Evolutionary conservation across 2,797 vertebrate genomes (phyloP), one percentile per base, ranked within the genome.

Genomic region (Crocodylus rhombifer): DNA sequence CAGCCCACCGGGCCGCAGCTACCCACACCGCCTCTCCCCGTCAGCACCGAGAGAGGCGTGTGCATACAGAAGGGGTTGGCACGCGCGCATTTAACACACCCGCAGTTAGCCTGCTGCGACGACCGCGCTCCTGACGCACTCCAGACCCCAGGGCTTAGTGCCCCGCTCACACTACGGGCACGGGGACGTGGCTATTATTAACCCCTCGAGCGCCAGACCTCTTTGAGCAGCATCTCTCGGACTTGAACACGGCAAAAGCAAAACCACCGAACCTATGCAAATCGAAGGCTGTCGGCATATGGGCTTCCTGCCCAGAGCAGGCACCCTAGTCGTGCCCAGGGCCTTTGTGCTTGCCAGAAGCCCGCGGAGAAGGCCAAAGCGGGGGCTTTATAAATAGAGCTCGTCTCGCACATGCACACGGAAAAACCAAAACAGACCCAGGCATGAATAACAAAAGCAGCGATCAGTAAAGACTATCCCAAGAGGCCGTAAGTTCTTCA

Each of bases 401-500:
- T 15, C 6, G 4, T 8, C 30, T 63, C n/a, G 73, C 30, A 13
- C 67, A n/a, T 12, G 3, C n/a, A n/a, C 63, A 51, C 21, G 51
- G 25, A 82, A 82, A 14, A 71, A 16, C 36, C 87, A 89, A 94
- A 93, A 65, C 88, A 81, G 94, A 92, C 86, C 67, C 2, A n/a
- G 11, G 84, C 77, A 42, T 82, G 92, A 94, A 93, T 94, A 94
- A 95, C 88, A 96, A 95, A 96, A 91, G 94, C 94, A 92, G 84
- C 84, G 87, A 90, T 95, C 96, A 95, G 93, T 94, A 94, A 96
- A 93, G 94, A 87, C 23, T 92, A 94, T 96, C 96, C 96, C 96
- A 95, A 84, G 94, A 91, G 96, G 96, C 95, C 55, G 91, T 93
- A 94, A 96, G 93, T 95, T 97, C 96, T 96, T 96, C 96, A 97